Percentiles rank a stretch among this genome's conserved stretches.
phyloP scores from a whole-genome alignment of 1,140 invertebrate species.

The Lethrus apterus region DNA sequence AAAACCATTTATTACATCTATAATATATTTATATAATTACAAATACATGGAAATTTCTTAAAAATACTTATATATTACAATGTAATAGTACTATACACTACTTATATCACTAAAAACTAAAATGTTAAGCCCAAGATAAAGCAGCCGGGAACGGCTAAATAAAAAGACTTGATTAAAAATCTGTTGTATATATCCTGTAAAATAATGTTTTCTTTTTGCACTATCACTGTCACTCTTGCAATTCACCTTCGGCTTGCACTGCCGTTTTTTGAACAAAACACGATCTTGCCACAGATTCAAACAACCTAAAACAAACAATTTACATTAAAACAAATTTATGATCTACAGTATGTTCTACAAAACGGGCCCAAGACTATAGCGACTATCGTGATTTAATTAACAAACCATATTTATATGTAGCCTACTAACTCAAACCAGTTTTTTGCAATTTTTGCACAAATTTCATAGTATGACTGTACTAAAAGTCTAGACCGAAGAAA shows the following conservation, averaged over 20 bases:
- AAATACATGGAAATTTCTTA: conserved; percentile 39
- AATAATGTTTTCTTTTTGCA: conserved; percentile 13
- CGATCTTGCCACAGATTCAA: conserved; percentile 88
- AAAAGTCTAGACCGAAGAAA: no score
- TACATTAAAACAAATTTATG: no score
- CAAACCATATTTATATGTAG: no score
- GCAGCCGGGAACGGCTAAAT: conserved; percentile 18
- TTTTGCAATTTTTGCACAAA: no score
- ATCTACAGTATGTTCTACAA: no score
- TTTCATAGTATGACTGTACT: no score
- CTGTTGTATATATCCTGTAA: conserved; percentile 10
- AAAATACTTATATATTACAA: conserved; percentile 38
- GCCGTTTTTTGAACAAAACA: conserved; percentile 80
- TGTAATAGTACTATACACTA: conserved; percentile 26
- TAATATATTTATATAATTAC: conserved; percentile 37
- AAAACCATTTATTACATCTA: conserved; percentile 39
- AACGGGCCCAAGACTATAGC: no score
- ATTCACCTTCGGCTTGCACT: conserved; percentile 49
- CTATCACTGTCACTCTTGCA: conserved; percentile 49
- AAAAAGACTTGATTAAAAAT: conserved; percentile 22
- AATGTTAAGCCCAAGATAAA: conserved; percentile 17
- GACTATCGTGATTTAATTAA: no score
- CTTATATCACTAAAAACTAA: conserved; percentile 23
- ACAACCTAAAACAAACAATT: conserved; percentile 58
- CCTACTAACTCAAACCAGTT: no score